Evolutionary conservation across 2,113 vertebrate genomes (phyloP), one percentile per base, ranked within the genome.

Genomic region (Oncorhynchus kisutch): DNA sequence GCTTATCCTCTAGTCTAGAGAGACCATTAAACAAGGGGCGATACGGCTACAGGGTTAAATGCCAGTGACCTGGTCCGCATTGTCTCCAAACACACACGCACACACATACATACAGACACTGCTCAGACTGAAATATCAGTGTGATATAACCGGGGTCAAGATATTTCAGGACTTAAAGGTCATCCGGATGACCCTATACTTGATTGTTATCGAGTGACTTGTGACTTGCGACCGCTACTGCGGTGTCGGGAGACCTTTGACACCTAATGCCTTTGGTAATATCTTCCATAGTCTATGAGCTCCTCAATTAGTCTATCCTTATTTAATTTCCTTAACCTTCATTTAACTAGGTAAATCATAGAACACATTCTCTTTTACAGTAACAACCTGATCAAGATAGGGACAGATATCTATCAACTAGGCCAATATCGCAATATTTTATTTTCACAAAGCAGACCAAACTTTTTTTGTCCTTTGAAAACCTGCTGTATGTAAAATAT

Each of bases 21-120:
- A 82, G 66, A 78, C 75, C 74, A 84, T 88, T 81, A 76, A 68
- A 67, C 49, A 86, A 73, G 7, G 57, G 75, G 78, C 76, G 24
- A 73, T 66, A 70, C 81, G n/a, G 51, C 31, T 64, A 48, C 8
- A 5, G 67, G 85, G 66, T 85, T 80, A 85, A 88, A 87, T 48
- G 67, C 25, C 29, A 16, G 7, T 54, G 20, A 79, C 72, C 76
- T 78, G 48, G 25, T 22, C 60, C 29, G 68, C 71, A 70, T 80
- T 39, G 67, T 24, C 13, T 66, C 57, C 74, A 31, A 5, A 64
- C 54, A 72, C 76, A 77, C 70, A 70, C 59, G 77, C 16, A 75
- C 70, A 20, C 71, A 3, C 62, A 71, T 5, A 4, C 49, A 54
- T 5, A 14, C 49, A 54, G 49, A 54, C 5, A 22, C 59, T 16